Conservation (phyloP, 2,797 vertebrate species). For the Ibycter americanus region DNA sequence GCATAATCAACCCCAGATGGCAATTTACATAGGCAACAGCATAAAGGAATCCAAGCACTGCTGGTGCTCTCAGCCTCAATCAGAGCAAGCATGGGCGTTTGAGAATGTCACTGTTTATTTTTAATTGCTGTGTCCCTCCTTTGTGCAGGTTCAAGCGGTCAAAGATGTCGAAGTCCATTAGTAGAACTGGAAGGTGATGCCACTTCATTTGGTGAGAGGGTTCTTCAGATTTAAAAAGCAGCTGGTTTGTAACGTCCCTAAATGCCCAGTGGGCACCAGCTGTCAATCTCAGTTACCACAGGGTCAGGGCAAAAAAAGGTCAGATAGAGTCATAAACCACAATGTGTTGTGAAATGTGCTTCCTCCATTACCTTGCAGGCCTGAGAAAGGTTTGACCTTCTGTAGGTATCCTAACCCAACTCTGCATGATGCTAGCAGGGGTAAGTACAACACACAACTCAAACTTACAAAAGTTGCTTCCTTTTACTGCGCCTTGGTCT, state of each 20-base stretch:
- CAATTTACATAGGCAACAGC: constrained; percentile 66
- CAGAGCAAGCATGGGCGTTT: constrained; percentile 60
- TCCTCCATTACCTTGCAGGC: constrained; percentile 35
- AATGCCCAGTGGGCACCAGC: constrained; percentile 62
- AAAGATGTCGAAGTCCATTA: constrained; percentile 74
- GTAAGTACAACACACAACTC: constrained; percentile 23
- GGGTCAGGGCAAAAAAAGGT: constrained; percentile 66
- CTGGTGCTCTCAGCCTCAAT: constrained; percentile 67
- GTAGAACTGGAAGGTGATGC: constrained; percentile 66
- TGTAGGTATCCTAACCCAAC: background rate
- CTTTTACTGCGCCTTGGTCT: background rate
- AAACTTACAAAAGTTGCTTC: background rate
- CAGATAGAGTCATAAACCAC: constrained; percentile 52
- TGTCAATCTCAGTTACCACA: constrained; percentile 64
- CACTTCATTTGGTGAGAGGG: constrained; percentile 65
- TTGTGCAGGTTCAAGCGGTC: constrained; percentile 77
- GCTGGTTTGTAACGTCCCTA: constrained; percentile 54
- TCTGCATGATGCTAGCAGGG: background rate
- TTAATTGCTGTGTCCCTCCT: constrained; percentile 73
- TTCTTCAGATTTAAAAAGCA: constrained; percentile 61
- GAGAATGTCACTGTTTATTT: constrained; percentile 79
- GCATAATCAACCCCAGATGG: constrained; percentile 78
- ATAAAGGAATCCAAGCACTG: constrained; percentile 66
- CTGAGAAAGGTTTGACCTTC: constrained; percentile 61
- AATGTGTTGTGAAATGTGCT: constrained; percentile 64